Conservation (phyloP, 1,140 invertebrate genomes). For the Aphaenogaster rudis region DNA sequence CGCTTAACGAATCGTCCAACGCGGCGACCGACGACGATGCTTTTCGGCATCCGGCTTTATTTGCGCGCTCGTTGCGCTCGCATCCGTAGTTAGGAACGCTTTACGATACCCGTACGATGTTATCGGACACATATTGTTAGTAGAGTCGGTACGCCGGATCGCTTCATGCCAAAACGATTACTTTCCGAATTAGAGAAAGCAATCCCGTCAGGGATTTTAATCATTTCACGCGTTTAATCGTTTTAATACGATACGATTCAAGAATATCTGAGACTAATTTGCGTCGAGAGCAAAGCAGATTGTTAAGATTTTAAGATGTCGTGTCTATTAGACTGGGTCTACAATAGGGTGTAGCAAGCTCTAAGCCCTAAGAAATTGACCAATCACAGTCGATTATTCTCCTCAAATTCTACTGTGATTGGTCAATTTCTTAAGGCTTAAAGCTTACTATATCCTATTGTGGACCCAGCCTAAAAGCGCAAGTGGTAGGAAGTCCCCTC, state of each 20-base stretch:
- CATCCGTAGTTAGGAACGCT: slow-evolving; percentile 47
- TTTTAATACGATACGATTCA: background rate
- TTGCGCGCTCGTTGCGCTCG: slow-evolving; percentile 53
- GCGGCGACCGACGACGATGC: slow-evolving; percentile 53
- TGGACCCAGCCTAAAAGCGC: no score
- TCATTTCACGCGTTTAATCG: background rate
- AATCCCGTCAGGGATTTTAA: background rate
- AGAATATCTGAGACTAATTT: background rate
- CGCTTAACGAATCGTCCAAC: slow-evolving; percentile 83
- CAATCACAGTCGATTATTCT: no score
- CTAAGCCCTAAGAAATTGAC: no score
- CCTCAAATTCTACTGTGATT: no score
- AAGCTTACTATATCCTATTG: no score
- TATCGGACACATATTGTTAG: slow-evolving; percentile 38
- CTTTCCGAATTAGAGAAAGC: background rate
- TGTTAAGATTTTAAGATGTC: background rate
- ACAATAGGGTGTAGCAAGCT: no score
- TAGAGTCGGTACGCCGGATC: background rate
- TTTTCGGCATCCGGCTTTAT: slow-evolving; percentile 72
- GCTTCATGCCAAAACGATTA: background rate
- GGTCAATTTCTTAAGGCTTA: no score
- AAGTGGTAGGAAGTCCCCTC: background rate
- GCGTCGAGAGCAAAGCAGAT: no score
- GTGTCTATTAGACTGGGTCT: background rate
- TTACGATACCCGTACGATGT: slow-evolving; percentile 34